A percentile compares a stretch with the other conserved stretches of the same genome.
phyloP scores from a whole-genome alignment of 2,797 vertebrate genomes.

The Falco berigora region DNA sequence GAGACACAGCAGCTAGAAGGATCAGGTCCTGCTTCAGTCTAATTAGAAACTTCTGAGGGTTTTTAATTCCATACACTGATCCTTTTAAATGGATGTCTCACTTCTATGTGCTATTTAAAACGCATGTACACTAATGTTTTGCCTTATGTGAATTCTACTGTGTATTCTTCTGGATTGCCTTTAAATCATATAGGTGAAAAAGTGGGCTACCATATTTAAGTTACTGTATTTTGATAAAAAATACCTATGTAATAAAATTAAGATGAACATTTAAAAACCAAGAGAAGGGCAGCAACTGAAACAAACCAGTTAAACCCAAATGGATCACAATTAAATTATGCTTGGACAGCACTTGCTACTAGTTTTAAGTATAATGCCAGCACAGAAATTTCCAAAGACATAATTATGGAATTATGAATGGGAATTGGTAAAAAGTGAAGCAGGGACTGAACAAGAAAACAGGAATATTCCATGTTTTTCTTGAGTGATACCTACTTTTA shows the following conservation, averaged over 20 bases:
- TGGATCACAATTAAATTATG: neutral
- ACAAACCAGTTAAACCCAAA: neutral
- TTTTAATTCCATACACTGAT: conserved; percentile 12
- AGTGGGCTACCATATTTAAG: neutral
- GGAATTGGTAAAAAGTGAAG: neutral
- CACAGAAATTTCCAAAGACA: neutral
- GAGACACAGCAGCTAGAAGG: neutral
- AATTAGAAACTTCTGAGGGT: conserved; percentile 1
- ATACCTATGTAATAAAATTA: neutral
- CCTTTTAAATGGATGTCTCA: neutral
- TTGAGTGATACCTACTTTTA: neutral
- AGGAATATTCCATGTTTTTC: neutral
- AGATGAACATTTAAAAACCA: neutral
- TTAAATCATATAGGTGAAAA: neutral
- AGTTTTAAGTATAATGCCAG: neutral
- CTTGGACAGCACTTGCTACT: neutral
- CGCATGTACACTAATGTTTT: neutral
- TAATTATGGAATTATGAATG: neutral
- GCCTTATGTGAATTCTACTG: neutral
- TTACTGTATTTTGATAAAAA: neutral
- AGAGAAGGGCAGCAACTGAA: neutral
- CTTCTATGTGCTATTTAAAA: neutral
- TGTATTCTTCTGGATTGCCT: neutral
- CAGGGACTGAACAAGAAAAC: neutral
- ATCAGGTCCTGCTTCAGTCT: neutral